Base-by-base conservation (phyloP, 2,797 vertebrate species). In the Channallabes apus region DNA sequence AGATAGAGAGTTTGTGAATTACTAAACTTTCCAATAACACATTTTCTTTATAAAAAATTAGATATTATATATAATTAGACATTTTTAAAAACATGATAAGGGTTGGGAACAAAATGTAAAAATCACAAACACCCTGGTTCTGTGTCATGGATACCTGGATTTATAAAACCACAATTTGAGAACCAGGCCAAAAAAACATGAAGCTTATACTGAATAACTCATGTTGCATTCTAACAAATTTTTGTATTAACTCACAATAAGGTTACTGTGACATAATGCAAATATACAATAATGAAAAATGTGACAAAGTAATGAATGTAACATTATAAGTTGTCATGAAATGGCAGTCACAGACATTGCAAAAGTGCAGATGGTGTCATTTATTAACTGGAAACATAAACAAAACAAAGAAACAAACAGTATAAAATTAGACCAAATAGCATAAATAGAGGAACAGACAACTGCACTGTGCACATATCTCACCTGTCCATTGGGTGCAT, bases 401-500 rank as follows among this genome's bases (percentile, higher is more conserved):
- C 46, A 46, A 46, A 11, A 46, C 46, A 46, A 46, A 46, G 41
- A 46, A 46, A 9, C 41, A 46, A 46, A 46, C 41, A 46, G 41
- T 46, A 46, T 46, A 46, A 46, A 46, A 46, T 46, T 46, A 46
- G 41, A 46, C 46, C 46, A 51, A 51, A 51, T 51, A 46, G 46
- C 46, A 11, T 46, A 8, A 46, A 9, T 9, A 46, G 41, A 46
- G 41, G 9, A 46, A 46, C 11, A 51, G 46, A 51, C 11, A 51
- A 51, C 46, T 51, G 46, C 46, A 51, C 46, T 51, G 46, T 51
- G 46, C 11, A 38, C 35, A 38, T 5, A 38, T 73, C 62, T 77
- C 56, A 94, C 98, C 95, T 99, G 97, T 92, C 97, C 97, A 85
- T 94, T 91, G 27, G 96, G 93, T 64, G 96, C 96, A 92, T 97